Percentiles rank a stretch among this genome's conserved stretches.
Evolutionary conservation across 2,113 vertebrate species (phyloP).

Genomic region (Nyctibius bracteatus): DNA sequence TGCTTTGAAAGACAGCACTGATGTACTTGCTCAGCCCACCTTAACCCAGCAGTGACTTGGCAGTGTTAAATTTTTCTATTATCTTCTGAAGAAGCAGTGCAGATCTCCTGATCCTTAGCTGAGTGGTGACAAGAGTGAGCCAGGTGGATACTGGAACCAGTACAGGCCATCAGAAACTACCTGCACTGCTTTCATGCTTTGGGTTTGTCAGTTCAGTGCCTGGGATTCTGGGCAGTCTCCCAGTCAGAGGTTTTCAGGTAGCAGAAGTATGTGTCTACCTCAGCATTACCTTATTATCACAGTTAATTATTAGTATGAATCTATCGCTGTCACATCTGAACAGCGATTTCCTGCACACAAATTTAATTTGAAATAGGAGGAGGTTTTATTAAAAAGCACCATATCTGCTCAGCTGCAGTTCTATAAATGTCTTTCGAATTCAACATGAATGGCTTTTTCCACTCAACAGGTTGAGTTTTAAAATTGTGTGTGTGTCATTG

Average conservation of each 20-base stretch:
- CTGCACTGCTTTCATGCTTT: not conserved
- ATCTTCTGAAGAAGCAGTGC: not conserved
- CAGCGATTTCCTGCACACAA: not conserved
- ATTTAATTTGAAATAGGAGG: conserved; percentile 15
- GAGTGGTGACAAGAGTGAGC: not conserved
- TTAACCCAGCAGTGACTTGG: not conserved
- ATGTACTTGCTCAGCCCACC: not conserved
- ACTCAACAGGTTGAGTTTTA: not conserved
- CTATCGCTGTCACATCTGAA: not conserved
- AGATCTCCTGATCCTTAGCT: not conserved
- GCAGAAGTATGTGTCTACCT: not conserved
- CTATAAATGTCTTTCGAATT: not conserved
- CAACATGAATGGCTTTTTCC: not conserved
- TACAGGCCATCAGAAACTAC: not conserved
- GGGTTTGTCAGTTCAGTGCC: not conserved
- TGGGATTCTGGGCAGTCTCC: conserved; percentile 5
- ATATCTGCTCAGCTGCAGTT: not conserved
- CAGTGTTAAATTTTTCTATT: not conserved
- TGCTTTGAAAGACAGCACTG: not conserved
- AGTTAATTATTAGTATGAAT: not conserved
- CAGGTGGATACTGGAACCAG: not conserved
- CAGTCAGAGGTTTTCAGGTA: not conserved
- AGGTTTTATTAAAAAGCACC: not conserved
- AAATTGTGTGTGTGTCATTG: not conserved
- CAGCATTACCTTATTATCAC: not conserved